phyloP scores from a whole-genome alignment of 2,113 vertebrate species.

The Isichthys henryi region DNA sequence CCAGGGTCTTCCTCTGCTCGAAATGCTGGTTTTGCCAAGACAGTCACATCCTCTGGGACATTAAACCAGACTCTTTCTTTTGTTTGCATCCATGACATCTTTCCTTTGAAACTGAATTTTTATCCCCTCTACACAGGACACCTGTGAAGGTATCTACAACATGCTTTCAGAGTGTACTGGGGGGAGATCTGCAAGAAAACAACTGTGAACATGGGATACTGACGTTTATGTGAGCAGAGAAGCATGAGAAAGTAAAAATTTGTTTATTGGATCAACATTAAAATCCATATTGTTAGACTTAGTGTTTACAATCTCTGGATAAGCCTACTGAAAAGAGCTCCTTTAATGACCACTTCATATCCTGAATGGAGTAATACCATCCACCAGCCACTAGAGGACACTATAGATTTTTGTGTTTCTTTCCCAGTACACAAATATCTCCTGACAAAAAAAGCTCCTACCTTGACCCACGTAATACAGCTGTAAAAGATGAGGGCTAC shows the following conservation, averaged over 20 bases:
- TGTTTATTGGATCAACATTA: background rate
- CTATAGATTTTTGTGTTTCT: background rate
- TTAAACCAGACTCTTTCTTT: background rate
- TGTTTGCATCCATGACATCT: background rate
- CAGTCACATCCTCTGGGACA: background rate
- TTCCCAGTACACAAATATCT: background rate
- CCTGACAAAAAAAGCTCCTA: background rate
- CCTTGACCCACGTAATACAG: background rate
- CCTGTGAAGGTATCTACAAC: background rate
- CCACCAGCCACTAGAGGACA: slow-evolving; percentile 14
- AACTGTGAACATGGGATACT: background rate
- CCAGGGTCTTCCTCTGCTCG: background rate
- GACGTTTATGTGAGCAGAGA: background rate
- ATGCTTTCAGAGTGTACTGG: background rate
- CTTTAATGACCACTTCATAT: background rate
- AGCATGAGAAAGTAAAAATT: background rate
- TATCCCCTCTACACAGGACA: background rate
- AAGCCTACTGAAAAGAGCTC: background rate
- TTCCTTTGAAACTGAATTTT: background rate
- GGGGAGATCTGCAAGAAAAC: background rate
- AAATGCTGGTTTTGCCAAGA: background rate
- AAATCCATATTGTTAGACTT: background rate
- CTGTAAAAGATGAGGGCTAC: background rate
- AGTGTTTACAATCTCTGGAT: background rate
- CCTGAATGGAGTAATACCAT: background rate